phyloP scores from a whole-genome alignment of 2,888 invertebrate genomes.

The Heliothis peltigera region DNA sequence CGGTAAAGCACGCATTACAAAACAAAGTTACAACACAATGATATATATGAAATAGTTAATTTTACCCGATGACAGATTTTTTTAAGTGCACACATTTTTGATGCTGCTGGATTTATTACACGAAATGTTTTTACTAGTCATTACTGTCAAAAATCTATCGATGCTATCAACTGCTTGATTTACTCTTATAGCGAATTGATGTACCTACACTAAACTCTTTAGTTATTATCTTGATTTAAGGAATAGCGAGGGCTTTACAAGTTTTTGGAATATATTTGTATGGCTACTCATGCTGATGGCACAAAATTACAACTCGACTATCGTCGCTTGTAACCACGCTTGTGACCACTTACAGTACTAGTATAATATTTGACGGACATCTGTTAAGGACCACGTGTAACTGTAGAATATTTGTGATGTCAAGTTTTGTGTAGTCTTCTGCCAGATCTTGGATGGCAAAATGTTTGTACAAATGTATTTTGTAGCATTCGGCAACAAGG shows the following conservation, averaged over 20 bases:
- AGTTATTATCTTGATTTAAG: conserved; percentile 1
- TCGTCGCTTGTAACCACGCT: neutral
- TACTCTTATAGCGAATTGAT: conserved; percentile 9
- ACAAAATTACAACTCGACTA: conserved; percentile 13
- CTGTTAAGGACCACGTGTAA: conserved; percentile 7
- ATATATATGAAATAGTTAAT: conserved; percentile 33
- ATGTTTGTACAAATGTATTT: neutral
- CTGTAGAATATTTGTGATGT: conserved; percentile 24
- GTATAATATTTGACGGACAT: neutral
- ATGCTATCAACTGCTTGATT: conserved; percentile 4
- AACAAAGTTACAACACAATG: conserved; percentile 31
- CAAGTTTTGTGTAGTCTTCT: conserved; percentile 1
- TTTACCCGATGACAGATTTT: conserved; percentile 25
- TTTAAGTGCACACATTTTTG: conserved; percentile 24
- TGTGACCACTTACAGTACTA: neutral
- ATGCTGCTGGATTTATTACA: conserved; percentile 5
- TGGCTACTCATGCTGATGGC: conserved; percentile 22
- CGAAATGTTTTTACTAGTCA: conserved; percentile 12
- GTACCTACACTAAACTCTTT: neutral
- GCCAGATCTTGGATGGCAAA: neutral
- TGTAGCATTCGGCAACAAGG: too few species aligned
- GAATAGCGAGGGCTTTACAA: conserved; percentile 2
- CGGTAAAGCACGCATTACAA: conserved; percentile 25
- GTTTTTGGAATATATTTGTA: neutral
- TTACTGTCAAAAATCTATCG: neutral